Evolutionary conservation across 92 coral and sea anemone genomes (phyloP), one percentile per base, ranked within the genome.

Genomic region (Micromussa lordhowensis): DNA sequence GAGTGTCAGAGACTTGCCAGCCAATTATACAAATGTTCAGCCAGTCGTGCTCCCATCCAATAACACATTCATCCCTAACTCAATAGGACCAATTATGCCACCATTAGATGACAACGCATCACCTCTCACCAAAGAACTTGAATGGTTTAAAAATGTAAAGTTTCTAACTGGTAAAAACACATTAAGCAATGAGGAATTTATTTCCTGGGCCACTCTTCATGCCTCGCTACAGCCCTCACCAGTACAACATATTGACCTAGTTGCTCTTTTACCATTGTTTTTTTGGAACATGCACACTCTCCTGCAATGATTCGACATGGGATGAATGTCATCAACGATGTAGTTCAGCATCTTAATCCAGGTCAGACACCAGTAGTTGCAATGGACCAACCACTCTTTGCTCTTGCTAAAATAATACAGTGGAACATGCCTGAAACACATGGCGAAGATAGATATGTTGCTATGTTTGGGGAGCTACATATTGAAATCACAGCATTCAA

Each of bases 401-500:
- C 82, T 30, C 55, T 82, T 51, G 91, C 87, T 14, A 88, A 88
- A 83, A 58, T 78, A 36, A 90, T 91, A 79, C 88, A 81, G 34
- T 91, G 88, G 90, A 78, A 80, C 82, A 40, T 22, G 77, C 73
- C 86, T 21, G 26, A 68, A 26, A 80, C 87, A 21, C 77, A 84
- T 85, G 89, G 92, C 0, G 92, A 90, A 32, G 70, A 79, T 77
- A 38, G 29, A 16, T 82, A 84, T 40, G 96, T 88, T 35, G 92
- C 82, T 68, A 93, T 93, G 96, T 82, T 93, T 35, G 94, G 94
- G 24, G 92, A 93, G 19, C 89, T 92, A 30, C 90, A 92, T 66
- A 82, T 82, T n/a, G 95, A 93, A 82, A 74, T 83, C 91, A 72
- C 21, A 78, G 38, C n/a, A n/a, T n/a, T 90, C 68, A 77, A 75